phyloP scores from a whole-genome alignment of 1,140 invertebrate genomes.

The Leptonema lineaticorne region DNA sequence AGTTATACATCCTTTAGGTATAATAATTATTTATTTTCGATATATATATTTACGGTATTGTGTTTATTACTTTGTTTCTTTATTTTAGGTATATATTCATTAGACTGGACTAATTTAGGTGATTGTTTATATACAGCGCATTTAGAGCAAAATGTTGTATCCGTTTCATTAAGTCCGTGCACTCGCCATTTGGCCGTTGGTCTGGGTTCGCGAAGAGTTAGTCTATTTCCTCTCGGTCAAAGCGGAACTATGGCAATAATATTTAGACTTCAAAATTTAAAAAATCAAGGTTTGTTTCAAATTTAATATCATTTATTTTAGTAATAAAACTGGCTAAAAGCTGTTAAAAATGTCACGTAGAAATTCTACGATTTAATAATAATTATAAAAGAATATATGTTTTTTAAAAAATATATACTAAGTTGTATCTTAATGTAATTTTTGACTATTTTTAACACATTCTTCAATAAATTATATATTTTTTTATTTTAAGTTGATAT shows the following conservation, averaged over 20 bases:
- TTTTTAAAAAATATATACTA: too few species aligned
- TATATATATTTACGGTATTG: neutral
- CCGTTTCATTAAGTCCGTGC: slow-evolving; percentile 78
- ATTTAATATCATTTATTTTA: too few species aligned
- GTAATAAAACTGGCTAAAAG: too few species aligned
- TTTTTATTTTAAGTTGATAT: too few species aligned
- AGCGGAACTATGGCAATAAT: slow-evolving; percentile 69
- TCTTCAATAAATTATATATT: too few species aligned
- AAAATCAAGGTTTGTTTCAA: slow-evolving; percentile 40
- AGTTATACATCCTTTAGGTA: slow-evolving; percentile 68
- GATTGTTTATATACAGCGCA: slow-evolving; percentile 74
- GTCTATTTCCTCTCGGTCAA: slow-evolving; percentile 53
- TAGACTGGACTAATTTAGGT: slow-evolving; percentile 71
- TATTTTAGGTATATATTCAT: slow-evolving; percentile 72
- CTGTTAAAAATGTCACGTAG: too few species aligned
- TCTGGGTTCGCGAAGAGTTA: slow-evolving; percentile 66
- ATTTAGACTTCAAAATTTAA: slow-evolving; percentile 55
- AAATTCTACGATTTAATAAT: too few species aligned
- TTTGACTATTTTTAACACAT: too few species aligned
- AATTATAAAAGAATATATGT: too few species aligned
- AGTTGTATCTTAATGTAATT: too few species aligned
- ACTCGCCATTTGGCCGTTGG: slow-evolving; percentile 77
- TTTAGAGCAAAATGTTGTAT: slow-evolving; percentile 77
- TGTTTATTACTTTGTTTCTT: neutral
- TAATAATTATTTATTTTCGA: neutral